A percentile compares a stretch with the other conserved stretches of the same genome.
phyloP scores from a whole-genome alignment of 2,113 vertebrate species.

The Neolamprologus brichardi region DNA sequence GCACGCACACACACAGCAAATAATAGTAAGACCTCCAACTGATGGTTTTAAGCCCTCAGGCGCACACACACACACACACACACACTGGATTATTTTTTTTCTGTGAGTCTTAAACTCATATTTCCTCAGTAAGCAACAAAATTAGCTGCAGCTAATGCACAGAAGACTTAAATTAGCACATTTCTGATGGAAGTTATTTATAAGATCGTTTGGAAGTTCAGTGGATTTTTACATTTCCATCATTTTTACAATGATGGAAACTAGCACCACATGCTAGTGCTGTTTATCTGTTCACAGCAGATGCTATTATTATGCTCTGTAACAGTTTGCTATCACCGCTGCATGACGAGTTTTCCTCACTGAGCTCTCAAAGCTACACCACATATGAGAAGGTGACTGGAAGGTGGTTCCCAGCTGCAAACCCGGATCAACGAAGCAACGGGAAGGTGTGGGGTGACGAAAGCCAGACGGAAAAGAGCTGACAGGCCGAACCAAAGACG shows the following conservation, averaged over 20 bases:
- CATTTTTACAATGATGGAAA: not conserved
- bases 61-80: not conserved
- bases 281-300: not conserved
- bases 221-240: no score
- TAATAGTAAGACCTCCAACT: constrained; percentile 30
- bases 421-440: not conserved
- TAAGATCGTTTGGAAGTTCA: not conserved
- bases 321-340: not conserved
- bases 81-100: not conserved
- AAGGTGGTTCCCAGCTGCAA: not conserved
- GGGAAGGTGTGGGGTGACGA: not conserved
- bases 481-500: not conserved
- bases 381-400: not conserved
- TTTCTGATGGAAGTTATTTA: not conserved
- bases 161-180: not conserved
- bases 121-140: not conserved
- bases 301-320: not conserved
- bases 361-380: not conserved
- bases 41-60: constrained; percentile 19
- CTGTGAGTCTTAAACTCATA: not conserved
- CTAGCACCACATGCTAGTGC: not conserved
- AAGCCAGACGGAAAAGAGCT: not conserved
- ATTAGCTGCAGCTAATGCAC: not conserved
- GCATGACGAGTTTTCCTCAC: not conserved
- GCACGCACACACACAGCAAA: not conserved